Evolutionary conservation across 2,113 vertebrate genomes (phyloP).

Genomic region (Herpailurus yagouaroundi): DNA sequence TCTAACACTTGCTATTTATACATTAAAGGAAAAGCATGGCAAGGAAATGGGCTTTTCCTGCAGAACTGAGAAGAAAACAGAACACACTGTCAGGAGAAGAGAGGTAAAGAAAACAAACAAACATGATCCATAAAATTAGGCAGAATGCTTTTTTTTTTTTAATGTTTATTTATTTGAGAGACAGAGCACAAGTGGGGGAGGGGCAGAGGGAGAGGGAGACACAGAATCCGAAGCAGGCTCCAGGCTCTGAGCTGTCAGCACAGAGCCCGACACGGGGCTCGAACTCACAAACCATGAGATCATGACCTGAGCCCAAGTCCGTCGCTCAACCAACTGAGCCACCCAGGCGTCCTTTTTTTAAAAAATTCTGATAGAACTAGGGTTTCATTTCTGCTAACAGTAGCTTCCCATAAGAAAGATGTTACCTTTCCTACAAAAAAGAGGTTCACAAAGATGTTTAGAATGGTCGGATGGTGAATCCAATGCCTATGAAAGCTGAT

Average conservation of each 20-base stretch:
- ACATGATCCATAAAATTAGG: constrained; percentile 37
- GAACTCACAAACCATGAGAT: no score
- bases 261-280: accelerated
- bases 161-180: no score
- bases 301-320: no score
- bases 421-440: background rate
- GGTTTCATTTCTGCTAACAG: constrained; percentile 49
- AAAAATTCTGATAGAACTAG: constrained; percentile 40
- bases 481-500: background rate
- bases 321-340: no score
- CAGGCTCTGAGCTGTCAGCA: no score
- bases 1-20: background rate
- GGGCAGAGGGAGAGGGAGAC: no score
- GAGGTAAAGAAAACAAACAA: background rate
- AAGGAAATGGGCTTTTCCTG: constrained; percentile 14
- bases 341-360: background rate
- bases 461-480: constrained; percentile 32
- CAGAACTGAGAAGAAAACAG: background rate
- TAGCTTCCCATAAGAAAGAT: constrained; percentile 49
- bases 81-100: background rate
- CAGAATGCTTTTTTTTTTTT: background rate
- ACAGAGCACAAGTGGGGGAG: no score
- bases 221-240: no score
- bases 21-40: background rate
- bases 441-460: background rate